Base-by-base conservation (phyloP, 2,888 invertebrate species). In the Melanostoma mellinum region DNA sequence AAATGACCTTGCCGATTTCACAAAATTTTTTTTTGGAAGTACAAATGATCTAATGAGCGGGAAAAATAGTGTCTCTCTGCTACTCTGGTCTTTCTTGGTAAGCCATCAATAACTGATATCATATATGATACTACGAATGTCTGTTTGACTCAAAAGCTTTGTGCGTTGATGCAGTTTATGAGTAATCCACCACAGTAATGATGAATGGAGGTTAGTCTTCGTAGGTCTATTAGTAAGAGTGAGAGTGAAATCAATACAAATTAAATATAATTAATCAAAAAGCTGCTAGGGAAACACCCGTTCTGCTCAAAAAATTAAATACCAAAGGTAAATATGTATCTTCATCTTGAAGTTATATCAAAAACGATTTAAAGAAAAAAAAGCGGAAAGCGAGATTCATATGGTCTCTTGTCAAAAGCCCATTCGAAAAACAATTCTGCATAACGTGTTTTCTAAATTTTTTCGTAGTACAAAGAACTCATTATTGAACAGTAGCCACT, bases 331-430 rank as follows among this genome's bases (percentile, higher is more conserved):
- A 44, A 33, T 33, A n/a, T n/a, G n/a, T n/a, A 33, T 42, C 46
- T 46, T 61, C 8, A 61, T 44, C 42, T 6, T n/a, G 20, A 1
- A 20, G 20, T 20, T 20, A 20, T 20, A 20, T 20, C 20, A 20
- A 20, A 20, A 20, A 20, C 20, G 20, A 20, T 20, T 20, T 20
- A 20, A 20, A 10, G 58, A 42, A n/a, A 9, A 58, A 46, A 35
- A 42, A 20, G 61, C 61, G 20, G 46, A 61, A 61, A 10, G 46
- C 46, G 9, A 61, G 61, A 46, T 46, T 46, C 61, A 61, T 46
- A 35, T 20, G 20, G 36, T 9, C 46, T 61, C 61, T 44, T 61
- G 44, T 32, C 46, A 46, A 46, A 61, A 36, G 60, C 46, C 8
- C 46, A 35, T 35, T 60, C 5, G 6, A 33, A 33, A 9, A 40